These are phyloP conservation scores for Canis aureus DNA, from an alignment of 2,113 vertebrate genomes.

Conservation along the genomic window DNA sequence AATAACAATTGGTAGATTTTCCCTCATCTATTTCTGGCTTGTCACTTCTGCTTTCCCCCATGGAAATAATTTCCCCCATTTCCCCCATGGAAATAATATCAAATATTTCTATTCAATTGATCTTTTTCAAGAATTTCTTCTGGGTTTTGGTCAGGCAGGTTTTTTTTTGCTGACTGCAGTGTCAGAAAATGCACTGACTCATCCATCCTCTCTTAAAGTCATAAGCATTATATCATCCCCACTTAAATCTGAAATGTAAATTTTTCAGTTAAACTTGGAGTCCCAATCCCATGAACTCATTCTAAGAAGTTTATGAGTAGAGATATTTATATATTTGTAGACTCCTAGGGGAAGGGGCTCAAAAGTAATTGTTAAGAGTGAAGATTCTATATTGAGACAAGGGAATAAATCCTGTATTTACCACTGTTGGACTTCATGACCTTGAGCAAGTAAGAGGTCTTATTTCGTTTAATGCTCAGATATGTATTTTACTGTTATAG, in stretches of 20 bases:
- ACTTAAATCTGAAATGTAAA: not conserved
- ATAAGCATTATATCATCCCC: not conserved
- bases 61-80: not conserved
- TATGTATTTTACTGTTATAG: not conserved
- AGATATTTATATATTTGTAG: not conserved
- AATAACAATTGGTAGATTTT: not conserved
- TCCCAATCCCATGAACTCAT: not conserved
- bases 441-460: not conserved
- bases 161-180: not conserved
- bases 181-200: not conserved
- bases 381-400: not conserved
- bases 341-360: not conserved
- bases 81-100: not conserved
- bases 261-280: not conserved
- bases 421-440: not conserved
- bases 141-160: not conserved
- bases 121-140: not conserved
- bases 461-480: not conserved
- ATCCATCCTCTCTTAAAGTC: conserved; percentile 5
- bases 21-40: not conserved
- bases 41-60: not conserved
- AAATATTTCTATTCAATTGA: not conserved
- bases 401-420: not conserved
- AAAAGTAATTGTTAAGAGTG: not conserved
- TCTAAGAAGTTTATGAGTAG: not conserved